Percentiles rank a stretch among this genome's conserved stretches.
These are phyloP conservation scores for Calliscelio sp. DNA, from an alignment of 2,888 invertebrate genomes.

Conservation along the genomic window DNA sequence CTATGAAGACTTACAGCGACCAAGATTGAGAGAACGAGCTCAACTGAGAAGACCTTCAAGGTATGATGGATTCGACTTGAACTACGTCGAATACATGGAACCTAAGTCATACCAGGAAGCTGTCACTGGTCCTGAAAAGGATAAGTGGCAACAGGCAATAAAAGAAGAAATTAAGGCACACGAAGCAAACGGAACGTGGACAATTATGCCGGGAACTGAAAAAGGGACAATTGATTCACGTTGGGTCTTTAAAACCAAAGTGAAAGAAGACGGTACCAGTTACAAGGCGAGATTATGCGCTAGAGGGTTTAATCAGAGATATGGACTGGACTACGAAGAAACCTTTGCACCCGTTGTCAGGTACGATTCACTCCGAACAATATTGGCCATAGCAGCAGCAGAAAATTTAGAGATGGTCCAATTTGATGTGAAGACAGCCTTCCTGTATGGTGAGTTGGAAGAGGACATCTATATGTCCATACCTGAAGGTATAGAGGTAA, in stretches of 20 bases:
- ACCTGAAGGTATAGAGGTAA: slow-evolving; percentile 17
- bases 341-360: slow-evolving; percentile 30
- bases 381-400: slow-evolving; percentile 32
- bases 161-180: slow-evolving; percentile 59
- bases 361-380: slow-evolving; percentile 37
- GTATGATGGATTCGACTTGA: slow-evolving; percentile 13
- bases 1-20: too few relatives aligned
- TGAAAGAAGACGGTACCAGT: too few relatives aligned
- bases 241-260: slow-evolving; percentile 75
- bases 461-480: slow-evolving; percentile 35
- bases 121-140: slow-evolving; percentile 20
- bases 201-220: slow-evolving; percentile 48
- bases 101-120: slow-evolving; percentile 63
- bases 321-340: slow-evolving; percentile 46
- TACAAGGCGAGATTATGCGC: slow-evolving; percentile 55
- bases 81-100: slow-evolving; percentile 23
- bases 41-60: slow-evolving; percentile 7
- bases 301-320: slow-evolving; percentile 34
- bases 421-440: slow-evolving; percentile 50
- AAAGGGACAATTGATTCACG: slow-evolving; percentile 57
- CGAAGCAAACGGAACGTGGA: slow-evolving; percentile 66
- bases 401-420: slow-evolving; percentile 31
- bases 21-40: slow-evolving; percentile 32
- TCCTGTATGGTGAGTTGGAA: slow-evolving; percentile 41
- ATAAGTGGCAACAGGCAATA: slow-evolving; percentile 58